phyloP scores from a whole-genome alignment of 92 coral and sea anemone species.

The Montipora capitata region DNA sequence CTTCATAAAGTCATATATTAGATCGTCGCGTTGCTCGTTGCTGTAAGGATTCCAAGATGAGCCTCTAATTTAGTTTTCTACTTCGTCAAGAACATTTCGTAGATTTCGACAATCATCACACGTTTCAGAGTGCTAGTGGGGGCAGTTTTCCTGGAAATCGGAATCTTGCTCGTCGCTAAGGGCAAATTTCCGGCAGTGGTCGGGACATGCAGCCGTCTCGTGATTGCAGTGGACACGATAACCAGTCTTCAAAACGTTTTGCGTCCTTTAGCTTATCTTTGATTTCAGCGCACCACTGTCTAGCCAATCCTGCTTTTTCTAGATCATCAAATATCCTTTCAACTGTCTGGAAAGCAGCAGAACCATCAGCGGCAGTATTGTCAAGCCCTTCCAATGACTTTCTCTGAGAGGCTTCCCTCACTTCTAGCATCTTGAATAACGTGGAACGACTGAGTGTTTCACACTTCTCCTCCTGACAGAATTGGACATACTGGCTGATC shows the following conservation, averaged over 20 bases:
- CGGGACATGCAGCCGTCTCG: not conserved
- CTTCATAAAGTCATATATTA: conserved; percentile 46
- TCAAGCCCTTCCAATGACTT: not conserved
- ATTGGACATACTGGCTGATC: conserved; percentile 31
- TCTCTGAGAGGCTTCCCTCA: not conserved
- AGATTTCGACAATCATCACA: not conserved
- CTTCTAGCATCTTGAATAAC: conserved; percentile 19
- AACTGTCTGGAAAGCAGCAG: conserved; percentile 35
- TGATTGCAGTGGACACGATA: not conserved
- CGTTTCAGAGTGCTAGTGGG: conserved; percentile 47
- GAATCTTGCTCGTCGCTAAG: conserved; percentile 1
- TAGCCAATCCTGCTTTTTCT: conserved; percentile 29
- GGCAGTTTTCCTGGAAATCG: conserved; percentile 42
- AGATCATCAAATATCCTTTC: conserved; percentile 34
- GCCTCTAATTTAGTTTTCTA: not conserved
- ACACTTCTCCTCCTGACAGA: conserved; percentile 29
- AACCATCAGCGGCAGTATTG: conserved; percentile 26
- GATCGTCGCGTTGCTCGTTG: conserved; percentile 60
- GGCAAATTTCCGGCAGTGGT: not conserved
- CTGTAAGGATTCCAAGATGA: not conserved
- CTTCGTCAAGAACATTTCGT: conserved; percentile 41
- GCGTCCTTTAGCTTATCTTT: not conserved
- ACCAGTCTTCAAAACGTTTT: not conserved
- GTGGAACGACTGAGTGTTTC: conserved; percentile 31
- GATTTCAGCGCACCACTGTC: not conserved